These are phyloP conservation scores for Leptatherina wallacei DNA, from an alignment of 2,797 vertebrate species.

Conservation along the genomic window DNA sequence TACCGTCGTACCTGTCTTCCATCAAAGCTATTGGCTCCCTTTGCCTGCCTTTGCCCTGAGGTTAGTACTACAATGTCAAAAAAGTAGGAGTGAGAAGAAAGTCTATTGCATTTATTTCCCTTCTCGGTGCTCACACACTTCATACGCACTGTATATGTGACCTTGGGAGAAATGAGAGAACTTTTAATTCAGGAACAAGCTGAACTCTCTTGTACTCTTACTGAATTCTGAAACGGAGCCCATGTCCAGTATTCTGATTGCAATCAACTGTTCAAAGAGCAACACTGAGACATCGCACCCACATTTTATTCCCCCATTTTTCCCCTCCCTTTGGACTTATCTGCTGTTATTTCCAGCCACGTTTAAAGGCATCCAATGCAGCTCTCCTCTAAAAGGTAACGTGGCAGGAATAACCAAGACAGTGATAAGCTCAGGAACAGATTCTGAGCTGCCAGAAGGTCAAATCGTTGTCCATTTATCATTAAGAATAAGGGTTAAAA, in stretches of 20 bases:
- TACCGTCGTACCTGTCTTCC: constrained; percentile 82
- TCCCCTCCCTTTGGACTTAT: constrained; percentile 26
- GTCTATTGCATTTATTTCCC: constrained; percentile 60
- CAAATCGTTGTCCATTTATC: too few relatives aligned
- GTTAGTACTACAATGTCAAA: constrained; percentile 70
- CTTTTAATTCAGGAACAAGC: constrained; percentile 43
- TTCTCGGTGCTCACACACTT: constrained; percentile 38
- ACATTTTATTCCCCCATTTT: constrained; percentile 1
- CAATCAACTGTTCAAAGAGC: constrained; percentile 39
- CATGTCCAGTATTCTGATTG: constrained; percentile 51
- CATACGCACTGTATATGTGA: constrained; percentile 38
- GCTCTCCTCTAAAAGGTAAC: too few relatives aligned
- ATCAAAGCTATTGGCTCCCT: constrained; percentile 80
- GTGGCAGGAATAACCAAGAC: too few relatives aligned
- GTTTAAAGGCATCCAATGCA: constrained; percentile 10
- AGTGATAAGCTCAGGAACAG: too few relatives aligned
- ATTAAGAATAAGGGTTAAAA: too few relatives aligned
- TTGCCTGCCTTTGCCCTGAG: constrained; percentile 72
- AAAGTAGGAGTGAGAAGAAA: constrained; percentile 55
- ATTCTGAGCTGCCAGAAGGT: too few relatives aligned
- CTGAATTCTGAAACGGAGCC: constrained; percentile 50
- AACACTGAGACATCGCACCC: constrained; percentile 34
- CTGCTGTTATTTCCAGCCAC: constrained; percentile 45
- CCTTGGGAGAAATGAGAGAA: constrained; percentile 52
- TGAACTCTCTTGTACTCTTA: constrained; percentile 29